phyloP scores from a whole-genome alignment of 1,140 invertebrate species.

The Zaprionus inermis region DNA sequence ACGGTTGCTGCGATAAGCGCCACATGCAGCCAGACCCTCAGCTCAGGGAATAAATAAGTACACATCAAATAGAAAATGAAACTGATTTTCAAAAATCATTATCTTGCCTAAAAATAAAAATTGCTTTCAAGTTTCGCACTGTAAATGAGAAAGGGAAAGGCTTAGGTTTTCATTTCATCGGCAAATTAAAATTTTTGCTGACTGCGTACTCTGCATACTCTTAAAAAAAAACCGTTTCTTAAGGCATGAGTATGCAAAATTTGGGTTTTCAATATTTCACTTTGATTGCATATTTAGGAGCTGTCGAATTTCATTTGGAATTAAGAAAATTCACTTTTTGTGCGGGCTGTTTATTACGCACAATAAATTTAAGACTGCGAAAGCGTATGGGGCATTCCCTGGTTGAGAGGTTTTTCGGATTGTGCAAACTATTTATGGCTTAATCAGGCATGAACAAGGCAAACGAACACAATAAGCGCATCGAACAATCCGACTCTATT shows the following conservation, averaged over 20 bases:
- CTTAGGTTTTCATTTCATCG: neutral
- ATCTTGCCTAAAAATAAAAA: neutral
- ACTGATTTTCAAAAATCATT: neutral
- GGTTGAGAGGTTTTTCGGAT: conserved; percentile 21
- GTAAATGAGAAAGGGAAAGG: neutral
- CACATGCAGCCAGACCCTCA: neutral
- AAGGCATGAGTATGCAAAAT: neutral
- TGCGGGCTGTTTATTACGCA: conserved; percentile 50
- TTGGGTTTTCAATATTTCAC: neutral
- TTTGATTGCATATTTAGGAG: neutral
- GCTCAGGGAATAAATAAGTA: too few species aligned
- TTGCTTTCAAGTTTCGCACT: too few species aligned
- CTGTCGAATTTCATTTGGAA: neutral
- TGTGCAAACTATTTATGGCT: conserved; percentile 56
- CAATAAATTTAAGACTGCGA: conserved; percentile 62
- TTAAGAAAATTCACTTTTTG: neutral
- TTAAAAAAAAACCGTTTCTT: neutral
- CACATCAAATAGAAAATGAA: neutral
- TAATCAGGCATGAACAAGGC: conserved; percentile 69
- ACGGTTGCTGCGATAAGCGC: conserved; percentile 13
- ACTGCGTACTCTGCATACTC: neutral
- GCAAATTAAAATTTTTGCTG: too few species aligned
- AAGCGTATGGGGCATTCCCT: too few species aligned
- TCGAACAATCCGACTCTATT: conserved; percentile 19
- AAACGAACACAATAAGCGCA: conserved; percentile 32